phyloP scores from a whole-genome alignment of 1,140 invertebrate species.

The Drosophila ohnishii region DNA sequence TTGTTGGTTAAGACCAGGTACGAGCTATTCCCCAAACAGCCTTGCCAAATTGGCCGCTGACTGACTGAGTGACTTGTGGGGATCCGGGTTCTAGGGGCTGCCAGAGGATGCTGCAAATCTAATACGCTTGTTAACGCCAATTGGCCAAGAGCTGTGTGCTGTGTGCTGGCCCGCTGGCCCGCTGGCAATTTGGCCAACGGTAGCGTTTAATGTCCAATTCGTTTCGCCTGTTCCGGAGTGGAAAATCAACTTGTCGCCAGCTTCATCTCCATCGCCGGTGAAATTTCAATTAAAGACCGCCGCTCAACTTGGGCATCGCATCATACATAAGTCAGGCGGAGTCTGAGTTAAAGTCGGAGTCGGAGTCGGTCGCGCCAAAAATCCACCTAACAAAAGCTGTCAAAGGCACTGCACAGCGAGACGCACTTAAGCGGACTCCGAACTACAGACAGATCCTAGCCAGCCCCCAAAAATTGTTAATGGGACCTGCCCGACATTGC shows the following conservation, averaged over 20 bases:
- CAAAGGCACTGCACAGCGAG: conserved; percentile 52
- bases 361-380: conserved; percentile 36
- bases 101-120: conserved; percentile 46
- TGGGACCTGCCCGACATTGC: conserved; percentile 51
- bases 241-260: conserved; percentile 78
- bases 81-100: neutral
- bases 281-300: conserved; percentile 78
- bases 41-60: conserved; percentile 75
- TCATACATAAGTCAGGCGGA: conserved; percentile 39
- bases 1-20: conserved; percentile 69
- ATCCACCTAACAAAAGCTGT: conserved; percentile 70
- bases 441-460: conserved; percentile 63
- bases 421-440: conserved; percentile 52
- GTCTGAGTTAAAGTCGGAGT: neutral
- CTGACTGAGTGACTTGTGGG: conserved; percentile 15
- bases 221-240: conserved; percentile 63
- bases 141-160: conserved; percentile 59
- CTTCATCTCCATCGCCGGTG: conserved; percentile 27
- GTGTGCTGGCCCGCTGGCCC: conserved; percentile 43
- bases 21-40: conserved; percentile 74
- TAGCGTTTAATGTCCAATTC: conserved; percentile 82
- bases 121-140: conserved; percentile 80
- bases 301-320: conserved; percentile 47
- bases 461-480: conserved; percentile 72
- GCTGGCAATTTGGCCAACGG: conserved; percentile 77